Evolutionary conservation across 2,888 invertebrate species (phyloP), one percentile per base, ranked within the genome.

Genomic region (Tillus elongatus): DNA sequence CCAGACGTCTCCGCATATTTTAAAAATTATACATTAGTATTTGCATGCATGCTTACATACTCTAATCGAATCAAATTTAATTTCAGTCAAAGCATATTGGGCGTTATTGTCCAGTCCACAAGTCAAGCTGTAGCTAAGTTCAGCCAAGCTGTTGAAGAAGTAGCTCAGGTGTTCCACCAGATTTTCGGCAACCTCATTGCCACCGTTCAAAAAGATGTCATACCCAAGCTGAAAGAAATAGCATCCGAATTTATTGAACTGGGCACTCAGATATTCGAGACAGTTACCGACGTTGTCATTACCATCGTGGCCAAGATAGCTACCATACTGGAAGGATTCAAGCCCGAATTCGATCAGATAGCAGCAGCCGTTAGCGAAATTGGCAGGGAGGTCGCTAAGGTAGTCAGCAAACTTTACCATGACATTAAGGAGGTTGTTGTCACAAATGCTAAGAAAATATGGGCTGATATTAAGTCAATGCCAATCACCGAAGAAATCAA

Each of bases 291-390:
- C 4, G 49, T 70, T 3, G 49, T 50, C 2, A 57, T 65, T 26
- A 49, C 56, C 39, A 66, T 73, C 44, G 47, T 74, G 2, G 74
- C 74, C 9, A 62, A 74, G 24, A 45, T 73, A 27, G 56, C 70
- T 0, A 69, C 73, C 49, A 65, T 80, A 56, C 60, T 77, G 36
- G 78, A 81, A 46, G 71, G 74, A 38, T 76, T 81, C 58, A 76
- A 79, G 60, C 72, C 72, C 9, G 80, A 82, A 49, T 63, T 82
- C 1, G 72, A 79, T 42, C 75, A 78, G 46, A 53, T 80, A 2
- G 66, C 73, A 30, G 68, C 70, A 35, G 61, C 68, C 1, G 48
- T 76, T 19, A 63, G 70, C 9, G 71, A 72, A 39, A 63, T 73
- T 42, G 67, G 70, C 50, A 57, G 61, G 63, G 56, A 67, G 42